Evolutionary conservation across 2,113 vertebrate genomes (phyloP).

Genomic region (Hippocampus mohnikei): DNA sequence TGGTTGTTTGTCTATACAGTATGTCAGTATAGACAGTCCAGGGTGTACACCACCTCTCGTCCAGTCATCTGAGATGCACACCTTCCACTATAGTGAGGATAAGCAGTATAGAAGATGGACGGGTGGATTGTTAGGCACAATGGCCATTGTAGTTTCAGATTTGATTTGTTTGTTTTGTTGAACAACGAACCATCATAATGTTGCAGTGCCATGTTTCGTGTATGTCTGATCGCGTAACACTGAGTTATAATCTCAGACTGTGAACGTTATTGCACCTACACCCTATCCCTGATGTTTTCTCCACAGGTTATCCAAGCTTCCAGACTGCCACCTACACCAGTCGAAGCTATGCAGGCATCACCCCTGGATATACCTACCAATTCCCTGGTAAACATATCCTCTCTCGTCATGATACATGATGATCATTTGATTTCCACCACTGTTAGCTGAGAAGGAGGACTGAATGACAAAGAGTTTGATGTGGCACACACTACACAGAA

Average conservation of each 20-base stretch:
- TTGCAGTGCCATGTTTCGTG: background rate
- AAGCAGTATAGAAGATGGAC: too few relatives aligned
- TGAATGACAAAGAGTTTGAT: background rate
- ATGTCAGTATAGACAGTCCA: too few relatives aligned
- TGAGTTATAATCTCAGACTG: background rate
- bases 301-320: slow-evolving; percentile 93
- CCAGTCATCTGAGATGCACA: too few relatives aligned
- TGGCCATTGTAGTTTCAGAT: too few relatives aligned
- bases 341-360: slow-evolving; percentile 93
- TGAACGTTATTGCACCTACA: background rate
- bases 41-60: too few relatives aligned
- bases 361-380: slow-evolving; percentile 98
- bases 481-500: background rate
- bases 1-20: too few relatives aligned
- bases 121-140: too few relatives aligned
- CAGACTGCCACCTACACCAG: slow-evolving; percentile 96
- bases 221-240: background rate
- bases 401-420: background rate
- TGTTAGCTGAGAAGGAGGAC: background rate
- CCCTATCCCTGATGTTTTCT: background rate
- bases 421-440: background rate
- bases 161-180: too few relatives aligned
- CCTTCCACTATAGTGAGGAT: too few relatives aligned
- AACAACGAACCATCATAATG: background rate
- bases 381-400: slow-evolving; percentile 85